These are phyloP conservation scores for Asteroscopus sphinx DNA, from an alignment of 2,888 invertebrate genomes.

Conservation along the genomic window DNA sequence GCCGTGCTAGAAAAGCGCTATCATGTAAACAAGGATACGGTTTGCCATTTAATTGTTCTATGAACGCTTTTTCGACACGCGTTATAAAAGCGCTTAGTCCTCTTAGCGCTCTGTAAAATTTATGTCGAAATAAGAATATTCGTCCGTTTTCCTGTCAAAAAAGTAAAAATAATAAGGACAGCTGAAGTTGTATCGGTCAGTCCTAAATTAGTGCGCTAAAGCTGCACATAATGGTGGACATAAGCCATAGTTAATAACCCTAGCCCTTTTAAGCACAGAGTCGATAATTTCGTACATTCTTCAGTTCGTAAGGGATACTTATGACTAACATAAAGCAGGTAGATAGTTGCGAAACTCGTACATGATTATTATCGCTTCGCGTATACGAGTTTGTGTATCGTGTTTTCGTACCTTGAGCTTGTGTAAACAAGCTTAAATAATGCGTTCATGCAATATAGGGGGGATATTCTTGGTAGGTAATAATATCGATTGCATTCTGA, in stretches of 20 bases:
- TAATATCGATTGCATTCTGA: conserved; percentile 24
- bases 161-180: conserved; percentile 1
- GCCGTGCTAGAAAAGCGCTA: too few relatives aligned
- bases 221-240: conserved; percentile 32
- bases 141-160: conserved; percentile 2
- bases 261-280: conserved; percentile 37
- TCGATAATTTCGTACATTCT: conserved; percentile 48
- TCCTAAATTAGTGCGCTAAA: conserved; percentile 47
- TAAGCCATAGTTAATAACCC: conserved; percentile 35
- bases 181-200: conserved; percentile 13
- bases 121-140: conserved; percentile 19
- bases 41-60: too few relatives aligned
- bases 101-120: too few relatives aligned
- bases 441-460: conserved; percentile 36
- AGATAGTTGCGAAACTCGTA: conserved; percentile 56
- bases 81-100: too few relatives aligned
- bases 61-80: too few relatives aligned
- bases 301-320: conserved; percentile 41
- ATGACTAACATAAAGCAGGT: conserved; percentile 49
- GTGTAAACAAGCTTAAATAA: conserved; percentile 58
- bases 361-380: conserved; percentile 53
- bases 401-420: conserved; percentile 49
- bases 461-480: conserved; percentile 21
- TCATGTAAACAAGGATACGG: too few relatives aligned
- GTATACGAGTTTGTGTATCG: conserved; percentile 48